Base-by-base conservation (phyloP, 53 echinoderm and acorn worm species). In the Arbacia lixula region DNA sequence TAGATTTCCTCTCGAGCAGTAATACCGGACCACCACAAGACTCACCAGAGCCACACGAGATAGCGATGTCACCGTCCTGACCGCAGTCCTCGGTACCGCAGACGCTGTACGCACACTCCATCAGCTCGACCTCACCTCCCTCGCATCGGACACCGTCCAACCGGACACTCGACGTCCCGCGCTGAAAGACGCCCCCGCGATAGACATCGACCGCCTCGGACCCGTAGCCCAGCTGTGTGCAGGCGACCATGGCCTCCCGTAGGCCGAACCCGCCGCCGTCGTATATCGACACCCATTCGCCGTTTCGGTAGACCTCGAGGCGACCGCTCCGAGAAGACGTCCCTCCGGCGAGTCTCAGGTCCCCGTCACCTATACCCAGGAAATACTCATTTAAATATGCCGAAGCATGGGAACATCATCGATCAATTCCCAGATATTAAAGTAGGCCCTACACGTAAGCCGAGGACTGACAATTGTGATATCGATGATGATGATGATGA, bases 181-280 rank as follows among this genome's bases (percentile, higher is more conserved):
- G 19, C 32, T 55, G 53, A n/a, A 53, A 75, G 34, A 54, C 17
- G 34, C 75, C 75, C 8, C 52, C 36, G 21, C 32, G 35, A 52
- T 53, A 75, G 37, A 75, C 55, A 0, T 51, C 75, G 30, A 54
- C 75, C 35, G 53, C 20, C 22, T 29, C 55, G 3, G 75, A 33
- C 10, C 55, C 19, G 21, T 29, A 75, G 30, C 75, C 75, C 32
- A 75, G 51, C 75, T 75, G 75, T 25, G 53, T 53, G 55, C 75
- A 75, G 19, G 75, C 75, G 31, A 75, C 75, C n/a, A 75, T 29
- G 1, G 75, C 75, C 52, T 75, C 75, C 5, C 29, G 75, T 8
- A 32, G 6, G 10, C 55, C 55, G 55, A 75, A 75, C 14, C 55
- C 53, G 35, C 75, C 75, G 27, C 55, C 75, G 55, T 75, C 55